phyloP scores from a whole-genome alignment of 2,113 vertebrate genomes.

The Phoenicopterus ruber region DNA sequence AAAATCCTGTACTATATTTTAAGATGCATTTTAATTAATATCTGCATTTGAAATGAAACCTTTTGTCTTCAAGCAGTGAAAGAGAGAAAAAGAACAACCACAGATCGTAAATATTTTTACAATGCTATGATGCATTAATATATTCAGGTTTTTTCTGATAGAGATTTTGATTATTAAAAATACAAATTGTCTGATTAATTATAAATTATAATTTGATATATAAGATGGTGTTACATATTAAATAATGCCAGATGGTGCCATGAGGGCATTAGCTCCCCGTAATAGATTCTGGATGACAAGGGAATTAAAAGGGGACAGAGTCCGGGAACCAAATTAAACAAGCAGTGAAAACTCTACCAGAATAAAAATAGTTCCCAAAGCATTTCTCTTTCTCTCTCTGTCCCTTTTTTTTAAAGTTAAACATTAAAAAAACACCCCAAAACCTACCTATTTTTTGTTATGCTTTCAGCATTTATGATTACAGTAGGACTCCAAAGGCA shows the following conservation, averaged over 20 bases:
- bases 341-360: neutral
- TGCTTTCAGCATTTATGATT: neutral
- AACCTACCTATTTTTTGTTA: neutral
- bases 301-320: slow-evolving; percentile 45
- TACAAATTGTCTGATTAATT: slow-evolving; percentile 63
- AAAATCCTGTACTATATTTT: neutral
- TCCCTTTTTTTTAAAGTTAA: neutral
- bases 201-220: slow-evolving; percentile 65
- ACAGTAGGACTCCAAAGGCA: neutral
- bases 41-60: neutral
- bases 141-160: neutral
- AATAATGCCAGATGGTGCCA: slow-evolving; percentile 68
- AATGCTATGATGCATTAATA: neutral
- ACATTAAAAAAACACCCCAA: neutral
- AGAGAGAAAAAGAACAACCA: neutral
- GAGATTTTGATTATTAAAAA: slow-evolving; percentile 63
- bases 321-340: slow-evolving; percentile 30
- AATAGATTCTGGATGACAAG: slow-evolving; percentile 58
- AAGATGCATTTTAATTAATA: neutral
- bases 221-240: slow-evolving; percentile 56
- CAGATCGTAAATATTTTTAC: neutral
- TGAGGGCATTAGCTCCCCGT: slow-evolving; percentile 47
- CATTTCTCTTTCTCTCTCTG: neutral
- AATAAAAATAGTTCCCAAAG: slow-evolving; percentile 17
- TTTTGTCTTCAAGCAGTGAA: neutral